Base-by-base conservation (phyloP, 1,140 invertebrate species). In the Pachyrhynchus sulphureomaculatus region DNA sequence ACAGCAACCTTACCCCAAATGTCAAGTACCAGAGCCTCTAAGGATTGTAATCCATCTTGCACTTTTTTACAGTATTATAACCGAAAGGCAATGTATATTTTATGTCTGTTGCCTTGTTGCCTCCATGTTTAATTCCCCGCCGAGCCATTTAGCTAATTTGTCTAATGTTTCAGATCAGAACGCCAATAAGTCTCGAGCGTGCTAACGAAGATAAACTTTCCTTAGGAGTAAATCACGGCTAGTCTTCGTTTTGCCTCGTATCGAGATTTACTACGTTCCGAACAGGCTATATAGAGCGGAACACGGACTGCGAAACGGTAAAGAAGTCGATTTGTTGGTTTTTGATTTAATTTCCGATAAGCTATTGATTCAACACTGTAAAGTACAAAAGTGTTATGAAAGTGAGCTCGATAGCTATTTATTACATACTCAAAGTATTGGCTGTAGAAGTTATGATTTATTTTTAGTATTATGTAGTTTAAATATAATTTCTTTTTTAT, bases 121-220 rank as follows among this genome's bases (percentile, higher is more conserved):
- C 57, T 36, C 49, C 34, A 41, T 44, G 51, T 51, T 54, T 67
- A 64, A 69, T 69, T 61, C 65, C 65, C 68, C 59, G 56, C 57
- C 62, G 68, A 65, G 58, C 65, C 68, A 67, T 69, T 69, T 67
- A 63, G 62, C 66, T 69, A 69, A 69, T 69, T 69, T 66, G 64
- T 69, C 65, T 62, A 63, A 65, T 59, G 65, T 67, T 62, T 69
- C 62, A 59, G 59, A 59, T 62, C 51, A 61, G 63, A 57, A 62
- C 55, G 61, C 64, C 58, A 61, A 61, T 61, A 53, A 61, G 58
- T 61, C 48, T 61, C 49, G n/a, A 32, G 48, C 47, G 57, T 45
- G 58, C 60, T 67, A 65, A 69, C 58, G 65, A 69, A 69, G 68
- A 69, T 67, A 69, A 69, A 69, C 23, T 53, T 61, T 53, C 47